Evolutionary conservation across 2,113 vertebrate species (phyloP), one percentile per base, ranked within the genome.

Genomic region (Lasiurus borealis): DNA sequence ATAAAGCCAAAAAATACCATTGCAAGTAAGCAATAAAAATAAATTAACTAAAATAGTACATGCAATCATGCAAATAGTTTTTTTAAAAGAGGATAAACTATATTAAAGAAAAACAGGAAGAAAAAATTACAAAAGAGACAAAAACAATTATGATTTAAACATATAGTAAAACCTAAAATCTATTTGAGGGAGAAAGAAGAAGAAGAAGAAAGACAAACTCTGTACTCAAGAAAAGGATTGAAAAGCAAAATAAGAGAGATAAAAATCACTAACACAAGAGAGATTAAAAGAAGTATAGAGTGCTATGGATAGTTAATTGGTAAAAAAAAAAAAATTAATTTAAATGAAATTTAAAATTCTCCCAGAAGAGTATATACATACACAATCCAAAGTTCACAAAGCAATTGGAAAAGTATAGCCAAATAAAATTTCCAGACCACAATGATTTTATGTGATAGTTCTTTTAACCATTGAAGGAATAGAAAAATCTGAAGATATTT

Each of bases 61-160:
- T 36, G 19, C 8, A 85, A 66, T 64, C 62, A 89, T 40, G n/a
- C 40, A 87, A 87, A 31, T 40, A 36, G 15, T 19, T 40, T 66
- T 77, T 94, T 52, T 85, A 4, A 48, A 80, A 86, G 36, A 71
- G 54, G 68, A 73, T 14, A 84, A 73, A 54, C 40, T 68, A 46
- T 73, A 75, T 21, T 64, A 80, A 87, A 90, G 6, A 12, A 90
- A 90, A 92, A 34, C 31, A 36, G 40, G 13, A 86, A 16, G 14
- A 92, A 80, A 94, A 15, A 82, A 90, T 72, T 40, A 52, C 40
- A 36, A 88, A 88, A 88, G 84, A 88, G 64, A 93, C 31, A 68
- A 73, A 84, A 91, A 40, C 8, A 83, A 72, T 59, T 76, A 40
- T 57, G 50, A 59, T 59, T 59, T 25, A 11, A 59, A 59, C 9